These are phyloP conservation scores for Lasius fuliginosus DNA, from an alignment of 2,888 invertebrate species.

Conservation along the genomic window DNA sequence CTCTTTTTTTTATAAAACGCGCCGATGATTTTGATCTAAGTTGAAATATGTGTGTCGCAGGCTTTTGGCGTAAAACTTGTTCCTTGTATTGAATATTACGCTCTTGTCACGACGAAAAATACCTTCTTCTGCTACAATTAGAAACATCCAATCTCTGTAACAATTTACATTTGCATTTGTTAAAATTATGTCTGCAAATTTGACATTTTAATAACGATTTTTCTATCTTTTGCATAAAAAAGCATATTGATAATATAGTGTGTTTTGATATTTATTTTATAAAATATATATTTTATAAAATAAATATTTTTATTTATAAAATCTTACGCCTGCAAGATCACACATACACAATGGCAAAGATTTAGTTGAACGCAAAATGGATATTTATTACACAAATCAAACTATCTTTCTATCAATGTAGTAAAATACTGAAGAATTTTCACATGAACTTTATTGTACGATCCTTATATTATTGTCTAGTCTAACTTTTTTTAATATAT, in stretches of 20 bases:
- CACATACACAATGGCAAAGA: constrained; percentile 2
- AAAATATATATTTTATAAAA: background rate
- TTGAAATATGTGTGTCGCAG: constrained; percentile 83
- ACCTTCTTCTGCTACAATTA: background rate
- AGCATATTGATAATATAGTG: background rate
- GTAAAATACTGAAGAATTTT: constrained; percentile 60
- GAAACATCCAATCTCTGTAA: background rate
- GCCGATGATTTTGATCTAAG: constrained; percentile 70
- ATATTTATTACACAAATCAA: background rate
- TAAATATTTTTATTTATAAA: background rate
- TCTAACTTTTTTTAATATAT: constrained; percentile 56
- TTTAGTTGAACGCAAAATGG: background rate
- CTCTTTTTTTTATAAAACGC: background rate
- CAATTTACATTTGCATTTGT: background rate
- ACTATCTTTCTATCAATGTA: constrained; percentile 25
- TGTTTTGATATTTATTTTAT: background rate
- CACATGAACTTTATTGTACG: constrained; percentile 52
- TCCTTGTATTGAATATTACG: constrained; percentile 4
- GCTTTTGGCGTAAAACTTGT: constrained; percentile 67
- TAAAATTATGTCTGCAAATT: background rate
- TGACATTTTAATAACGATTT: background rate
- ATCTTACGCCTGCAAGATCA: constrained; percentile 4
- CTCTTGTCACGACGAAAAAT: constrained; percentile 25
- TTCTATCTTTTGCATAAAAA: background rate
- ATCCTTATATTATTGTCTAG: constrained; percentile 64